Percentiles rank a stretch among this genome's conserved stretches.
Conservation (phyloP, 2,113 vertebrate species). For the Aptenodytes patagonicus region DNA sequence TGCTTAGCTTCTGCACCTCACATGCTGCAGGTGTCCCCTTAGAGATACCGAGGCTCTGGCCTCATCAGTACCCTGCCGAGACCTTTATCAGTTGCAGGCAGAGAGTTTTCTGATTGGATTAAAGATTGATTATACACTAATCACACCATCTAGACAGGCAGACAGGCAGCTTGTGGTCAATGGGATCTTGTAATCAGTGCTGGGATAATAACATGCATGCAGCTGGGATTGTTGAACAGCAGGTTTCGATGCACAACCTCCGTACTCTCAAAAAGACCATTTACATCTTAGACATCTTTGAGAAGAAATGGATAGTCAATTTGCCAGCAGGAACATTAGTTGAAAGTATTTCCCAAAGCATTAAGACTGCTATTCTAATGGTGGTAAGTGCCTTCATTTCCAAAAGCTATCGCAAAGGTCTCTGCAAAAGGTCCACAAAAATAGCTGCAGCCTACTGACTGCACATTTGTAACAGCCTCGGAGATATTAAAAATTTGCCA, state of each 20-base stretch:
- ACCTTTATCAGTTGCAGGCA: slow-evolving; percentile 79
- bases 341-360: slow-evolving; percentile 33
- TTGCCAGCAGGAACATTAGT: background rate
- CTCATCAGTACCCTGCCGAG: slow-evolving; percentile 79
- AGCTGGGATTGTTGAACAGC: slow-evolving; percentile 64
- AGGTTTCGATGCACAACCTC: slow-evolving; percentile 35
- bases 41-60: slow-evolving; percentile 71
- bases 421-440: background rate
- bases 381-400: background rate
- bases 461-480: background rate
- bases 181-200: slow-evolving; percentile 83
- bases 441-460: background rate
- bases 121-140: slow-evolving; percentile 82
- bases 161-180: slow-evolving; percentile 77
- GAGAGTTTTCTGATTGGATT: slow-evolving; percentile 83
- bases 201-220: slow-evolving; percentile 71
- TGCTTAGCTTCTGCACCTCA: slow-evolving; percentile 63
- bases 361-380: background rate
- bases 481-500: background rate
- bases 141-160: slow-evolving; percentile 74
- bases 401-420: background rate
- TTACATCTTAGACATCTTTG: background rate
- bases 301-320: slow-evolving; percentile 39
- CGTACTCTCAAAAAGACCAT: background rate
- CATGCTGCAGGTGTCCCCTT: slow-evolving; percentile 57